These are phyloP conservation scores for Asarcornis scutulata DNA, from an alignment of 2,113 vertebrate species.

Conservation along the genomic window DNA sequence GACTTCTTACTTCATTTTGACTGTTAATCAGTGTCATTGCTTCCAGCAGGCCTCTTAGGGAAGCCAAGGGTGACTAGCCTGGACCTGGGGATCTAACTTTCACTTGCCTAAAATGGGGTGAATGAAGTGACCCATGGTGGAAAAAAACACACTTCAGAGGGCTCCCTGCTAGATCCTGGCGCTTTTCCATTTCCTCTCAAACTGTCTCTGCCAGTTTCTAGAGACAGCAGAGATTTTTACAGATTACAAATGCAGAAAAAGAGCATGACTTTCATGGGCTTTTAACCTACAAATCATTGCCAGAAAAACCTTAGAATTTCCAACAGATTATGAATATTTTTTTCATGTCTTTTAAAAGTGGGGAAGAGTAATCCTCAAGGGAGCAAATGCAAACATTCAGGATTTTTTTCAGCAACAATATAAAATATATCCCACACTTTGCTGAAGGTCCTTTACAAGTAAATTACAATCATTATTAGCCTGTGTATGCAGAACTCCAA, in stretches of 20 bases:
- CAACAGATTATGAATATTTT: neutral
- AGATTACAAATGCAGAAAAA: conserved; percentile 12
- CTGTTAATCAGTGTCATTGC: neutral
- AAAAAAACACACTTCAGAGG: neutral
- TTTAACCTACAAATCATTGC: conserved; percentile 7
- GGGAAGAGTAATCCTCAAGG: neutral
- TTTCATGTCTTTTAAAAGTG: neutral
- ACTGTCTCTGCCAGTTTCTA: neutral
- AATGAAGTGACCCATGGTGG: neutral
- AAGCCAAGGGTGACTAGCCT: neutral
- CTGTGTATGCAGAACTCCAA: neutral
- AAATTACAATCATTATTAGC: neutral
- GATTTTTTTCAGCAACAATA: neutral
- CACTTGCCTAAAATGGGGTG: neutral
- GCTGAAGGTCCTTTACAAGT: neutral
- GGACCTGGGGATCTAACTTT: neutral
- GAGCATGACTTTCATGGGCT: neutral
- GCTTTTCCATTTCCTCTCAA: neutral
- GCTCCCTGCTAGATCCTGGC: neutral
- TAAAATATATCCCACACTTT: neutral
- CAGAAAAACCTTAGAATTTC: conserved; percentile 21
- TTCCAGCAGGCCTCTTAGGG: neutral
- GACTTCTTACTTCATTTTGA: neutral
- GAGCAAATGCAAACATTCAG: neutral
- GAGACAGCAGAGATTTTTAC: neutral